Percentiles rank a stretch among this genome's conserved stretches.
Evolutionary conservation across 2,888 invertebrate species (phyloP).

Genomic region (Chirona hameri): DNA sequence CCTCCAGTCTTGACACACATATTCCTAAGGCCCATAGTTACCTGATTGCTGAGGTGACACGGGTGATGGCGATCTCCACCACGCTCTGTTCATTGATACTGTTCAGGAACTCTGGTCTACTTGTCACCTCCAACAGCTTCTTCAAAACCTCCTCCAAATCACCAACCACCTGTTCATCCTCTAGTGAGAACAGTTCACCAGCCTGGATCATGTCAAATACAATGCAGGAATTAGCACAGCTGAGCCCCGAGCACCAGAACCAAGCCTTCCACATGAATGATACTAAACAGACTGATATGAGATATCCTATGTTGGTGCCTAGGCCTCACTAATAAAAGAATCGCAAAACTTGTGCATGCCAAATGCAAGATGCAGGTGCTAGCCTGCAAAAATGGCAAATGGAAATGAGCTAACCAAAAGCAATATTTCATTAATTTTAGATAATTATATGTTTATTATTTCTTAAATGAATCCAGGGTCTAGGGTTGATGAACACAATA

Average conservation of each 20-base stretch:
- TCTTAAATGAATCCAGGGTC: too few species aligned
- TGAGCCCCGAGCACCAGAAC: too few species aligned
- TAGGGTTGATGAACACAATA: too few species aligned
- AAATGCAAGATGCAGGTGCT: not conserved
- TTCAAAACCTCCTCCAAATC: constrained; percentile 79
- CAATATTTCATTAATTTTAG: too few species aligned
- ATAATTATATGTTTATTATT: too few species aligned
- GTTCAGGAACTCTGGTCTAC: constrained; percentile 73
- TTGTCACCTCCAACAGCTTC: constrained; percentile 65
- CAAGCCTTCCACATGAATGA: too few species aligned
- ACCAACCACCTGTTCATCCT: constrained; percentile 78
- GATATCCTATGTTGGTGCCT: not conserved
- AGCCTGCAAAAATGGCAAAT: not conserved
- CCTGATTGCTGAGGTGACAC: constrained; percentile 85
- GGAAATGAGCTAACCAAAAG: not conserved
- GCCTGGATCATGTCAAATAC: constrained; percentile 45
- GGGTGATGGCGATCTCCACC: constrained; percentile 88
- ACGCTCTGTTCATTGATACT: constrained; percentile 91
- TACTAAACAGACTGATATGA: not conserved
- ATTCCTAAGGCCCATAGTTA: too few species aligned
- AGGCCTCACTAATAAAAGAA: not conserved
- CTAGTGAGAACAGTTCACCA: constrained; percentile 83
- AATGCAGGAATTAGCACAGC: not conserved
- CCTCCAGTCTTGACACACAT: too few species aligned
- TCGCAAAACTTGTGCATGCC: not conserved